Base-by-base conservation (phyloP, 1,140 invertebrate species). In the Lasioglossum albipes region DNA sequence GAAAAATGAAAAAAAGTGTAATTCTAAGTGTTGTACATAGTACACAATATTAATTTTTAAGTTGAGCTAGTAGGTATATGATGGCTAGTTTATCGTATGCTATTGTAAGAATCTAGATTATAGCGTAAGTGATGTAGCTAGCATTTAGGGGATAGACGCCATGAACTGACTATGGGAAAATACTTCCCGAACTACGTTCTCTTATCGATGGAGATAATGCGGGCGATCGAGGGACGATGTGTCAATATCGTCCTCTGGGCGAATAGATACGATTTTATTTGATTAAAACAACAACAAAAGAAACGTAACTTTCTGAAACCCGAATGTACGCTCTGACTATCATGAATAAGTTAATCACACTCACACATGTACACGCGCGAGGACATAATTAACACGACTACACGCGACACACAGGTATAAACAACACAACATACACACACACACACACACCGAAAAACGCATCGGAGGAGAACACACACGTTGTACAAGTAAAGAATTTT, bases 141-240 rank as follows among this genome's bases (percentile, higher is more conserved):
- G 91, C 89, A 88, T 90, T 90, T 93, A 93, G 90, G 79, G 83
- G 80, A 88, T 92, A 93, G 91, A 86, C 84, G 90, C 89, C 91
- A 93, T 91, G 91, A 93, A 93, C 92, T 93, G 92, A 93, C 90
- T 92, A 93, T 89, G 91, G 89, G 91, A 89, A 75, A 89, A 75
- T 18, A 62, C 79, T 88, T 91, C 90, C 90, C 88, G 84, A 90
- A 93, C 90, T 91, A 91, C 76, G 91, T 93, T 93, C 91, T 92
- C 91, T 91, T 89, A 91, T 88, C 87, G 62, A 82, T 84, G 75
- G 81, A 81, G 13, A 73, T 59, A 79, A 45, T 84, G 89, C 79
- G 84, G 87, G 68, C 84, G 86, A 90, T 91, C 87, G 78, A 89
- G 62, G n/a, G 89, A 86, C 81, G 87, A 88, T 59, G 18, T 84